Percentiles rank a stretch among this genome's conserved stretches.
Conservation (phyloP, 1,140 invertebrate species). For the Venturia canescens region DNA sequence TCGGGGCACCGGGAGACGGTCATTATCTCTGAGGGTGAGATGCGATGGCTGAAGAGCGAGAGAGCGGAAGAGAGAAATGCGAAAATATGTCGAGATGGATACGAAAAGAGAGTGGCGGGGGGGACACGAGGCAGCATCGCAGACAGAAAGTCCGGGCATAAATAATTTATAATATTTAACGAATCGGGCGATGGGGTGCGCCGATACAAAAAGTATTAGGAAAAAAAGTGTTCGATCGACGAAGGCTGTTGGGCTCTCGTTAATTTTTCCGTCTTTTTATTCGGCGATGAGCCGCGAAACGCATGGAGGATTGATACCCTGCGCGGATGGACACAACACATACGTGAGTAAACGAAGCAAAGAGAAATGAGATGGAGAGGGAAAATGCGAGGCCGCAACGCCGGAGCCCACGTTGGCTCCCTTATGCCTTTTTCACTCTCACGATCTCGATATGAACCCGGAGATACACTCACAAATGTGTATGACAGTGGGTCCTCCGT, state of each 20-base stretch:
- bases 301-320: conserved; percentile 19
- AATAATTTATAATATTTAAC: conserved; percentile 13
- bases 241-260: neutral
- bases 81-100: neutral
- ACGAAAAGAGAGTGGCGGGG: neutral
- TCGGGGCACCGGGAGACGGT: neutral
- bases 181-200: neutral
- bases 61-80: neutral
- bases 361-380: neutral
- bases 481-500: neutral
- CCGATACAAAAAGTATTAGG: neutral
- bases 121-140: neutral
- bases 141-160: neutral
- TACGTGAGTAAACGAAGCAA: no score
- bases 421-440: conserved; percentile 12
- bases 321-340: neutral
- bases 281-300: neutral
- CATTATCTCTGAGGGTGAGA: neutral
- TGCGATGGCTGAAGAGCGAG: neutral
- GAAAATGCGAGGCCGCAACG: neutral
- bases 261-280: neutral
- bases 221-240: neutral
- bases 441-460: neutral
- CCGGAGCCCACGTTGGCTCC: neutral
- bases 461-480: neutral